Percentiles rank a stretch among this genome's conserved stretches.
Conservation (phyloP, 53 echinoderm and acorn worm species). For the Paracentrotus lividus region DNA sequence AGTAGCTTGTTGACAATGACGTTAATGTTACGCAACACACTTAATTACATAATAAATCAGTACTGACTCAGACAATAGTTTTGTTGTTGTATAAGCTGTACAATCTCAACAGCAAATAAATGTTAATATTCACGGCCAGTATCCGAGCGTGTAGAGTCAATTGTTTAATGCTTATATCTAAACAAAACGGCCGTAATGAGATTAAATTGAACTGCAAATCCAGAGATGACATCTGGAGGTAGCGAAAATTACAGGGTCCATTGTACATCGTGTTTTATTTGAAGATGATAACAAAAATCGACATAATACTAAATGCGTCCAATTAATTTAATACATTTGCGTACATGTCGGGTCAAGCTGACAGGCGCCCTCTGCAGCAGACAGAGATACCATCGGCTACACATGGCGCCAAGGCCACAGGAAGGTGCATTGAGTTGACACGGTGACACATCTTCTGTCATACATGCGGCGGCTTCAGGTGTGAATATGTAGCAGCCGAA, state of each 20-base stretch:
- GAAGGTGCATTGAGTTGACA: conserved; percentile 59
- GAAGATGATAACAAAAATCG: not conserved
- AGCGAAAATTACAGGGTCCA: not conserved
- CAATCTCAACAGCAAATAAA: conserved; percentile 21
- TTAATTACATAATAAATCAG: conserved; percentile 20
- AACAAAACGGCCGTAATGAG: not conserved
- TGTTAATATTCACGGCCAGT: not conserved
- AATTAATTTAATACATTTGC: conserved; percentile 44
- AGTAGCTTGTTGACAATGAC: too few relatives aligned
- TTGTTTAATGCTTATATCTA: not conserved
- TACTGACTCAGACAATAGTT: conserved; percentile 47
- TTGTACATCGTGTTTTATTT: conserved; percentile 28
- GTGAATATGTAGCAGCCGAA: conserved; percentile 80
- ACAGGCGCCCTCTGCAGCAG: conserved; percentile 79
- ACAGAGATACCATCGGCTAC: conserved; percentile 80
- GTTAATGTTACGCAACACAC: not conserved
- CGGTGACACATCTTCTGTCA: conserved; percentile 69
- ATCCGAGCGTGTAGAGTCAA: not conserved
- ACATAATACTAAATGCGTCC: conserved; percentile 28
- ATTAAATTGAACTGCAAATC: not conserved
- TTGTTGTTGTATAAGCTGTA: conserved; percentile 40
- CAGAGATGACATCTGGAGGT: not conserved
- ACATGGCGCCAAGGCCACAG: conserved; percentile 75
- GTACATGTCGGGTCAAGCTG: conserved; percentile 69
- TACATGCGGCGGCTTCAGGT: conserved; percentile 75